phyloP scores from a whole-genome alignment of 2,888 invertebrate species.

The Habroteleia sp. region DNA sequence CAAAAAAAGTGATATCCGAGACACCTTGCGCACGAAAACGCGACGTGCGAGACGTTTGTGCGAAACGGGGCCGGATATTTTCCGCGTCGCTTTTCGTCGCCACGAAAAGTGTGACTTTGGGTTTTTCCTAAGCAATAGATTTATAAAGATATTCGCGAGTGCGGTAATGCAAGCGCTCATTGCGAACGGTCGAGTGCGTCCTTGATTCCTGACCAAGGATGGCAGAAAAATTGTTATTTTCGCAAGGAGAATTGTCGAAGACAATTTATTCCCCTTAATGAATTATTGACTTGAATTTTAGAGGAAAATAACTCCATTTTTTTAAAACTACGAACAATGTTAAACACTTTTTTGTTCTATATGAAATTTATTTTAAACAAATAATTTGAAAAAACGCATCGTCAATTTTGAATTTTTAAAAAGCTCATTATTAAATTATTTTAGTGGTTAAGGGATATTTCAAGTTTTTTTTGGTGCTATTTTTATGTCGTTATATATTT shows the following conservation, averaged over 20 bases:
- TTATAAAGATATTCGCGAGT: constrained; percentile 45
- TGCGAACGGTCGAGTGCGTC: constrained; percentile 23
- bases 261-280: too few species aligned
- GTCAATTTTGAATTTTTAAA: too few species aligned
- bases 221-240: constrained; percentile 36
- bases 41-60: constrained; percentile 21
- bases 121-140: constrained; percentile 41
- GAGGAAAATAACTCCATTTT: too few species aligned
- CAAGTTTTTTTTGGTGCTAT: too few species aligned
- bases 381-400: too few species aligned
- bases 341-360: too few species aligned
- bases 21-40: constrained; percentile 40
- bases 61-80: constrained; percentile 26
- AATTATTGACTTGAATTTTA: too few species aligned
- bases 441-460: too few species aligned
- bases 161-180: constrained; percentile 25
- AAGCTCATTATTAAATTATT: too few species aligned
- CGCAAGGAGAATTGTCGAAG: constrained; percentile 2
- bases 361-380: too few species aligned
- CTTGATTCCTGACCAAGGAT: constrained; percentile 44
- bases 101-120: constrained; percentile 24
- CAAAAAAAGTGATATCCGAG: constrained; percentile 46
- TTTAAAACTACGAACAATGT: too few species aligned
- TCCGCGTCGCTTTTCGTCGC: constrained; percentile 29
- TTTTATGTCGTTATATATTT: too few species aligned